Evolutionary conservation across 2,797 vertebrate genomes (phyloP).

Genomic region (Enteromius trimaculatus): DNA sequence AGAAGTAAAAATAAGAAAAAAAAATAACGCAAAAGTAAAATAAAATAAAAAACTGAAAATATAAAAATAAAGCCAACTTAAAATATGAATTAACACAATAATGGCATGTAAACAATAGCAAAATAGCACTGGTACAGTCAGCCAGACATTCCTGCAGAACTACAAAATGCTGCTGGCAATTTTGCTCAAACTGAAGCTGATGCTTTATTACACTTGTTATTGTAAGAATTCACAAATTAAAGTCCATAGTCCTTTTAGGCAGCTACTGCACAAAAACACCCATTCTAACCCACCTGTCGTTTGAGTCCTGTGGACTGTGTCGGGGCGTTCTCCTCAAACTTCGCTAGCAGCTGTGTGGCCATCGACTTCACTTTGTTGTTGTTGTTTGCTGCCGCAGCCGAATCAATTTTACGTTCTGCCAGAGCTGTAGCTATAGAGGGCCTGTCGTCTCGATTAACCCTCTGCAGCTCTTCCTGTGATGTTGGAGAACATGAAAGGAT

Average conservation of each 20-base stretch:
- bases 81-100: background rate
- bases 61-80: background rate
- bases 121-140: background rate
- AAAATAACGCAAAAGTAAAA: background rate
- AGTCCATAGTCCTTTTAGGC: background rate
- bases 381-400: slow-evolving; percentile 75
- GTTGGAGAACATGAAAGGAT: background rate
- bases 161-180: background rate
- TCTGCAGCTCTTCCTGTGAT: slow-evolving; percentile 84
- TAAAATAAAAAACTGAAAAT: background rate
- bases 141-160: background rate
- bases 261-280: background rate
- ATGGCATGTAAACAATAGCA: background rate
- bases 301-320: slow-evolving; percentile 81
- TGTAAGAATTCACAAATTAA: background rate
- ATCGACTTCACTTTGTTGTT: slow-evolving; percentile 97
- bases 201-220: background rate
- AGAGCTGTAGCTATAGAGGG: slow-evolving; percentile 74
- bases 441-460: slow-evolving; percentile 79
- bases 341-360: slow-evolving; percentile 95
- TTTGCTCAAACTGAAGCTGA: background rate
- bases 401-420: slow-evolving; percentile 83
- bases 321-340: slow-evolving; percentile 94
- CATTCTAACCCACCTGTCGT: slow-evolving; percentile 84
- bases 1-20: background rate